Conservation (phyloP, 1,140 invertebrate species). For the Microplitis demolitor region DNA sequence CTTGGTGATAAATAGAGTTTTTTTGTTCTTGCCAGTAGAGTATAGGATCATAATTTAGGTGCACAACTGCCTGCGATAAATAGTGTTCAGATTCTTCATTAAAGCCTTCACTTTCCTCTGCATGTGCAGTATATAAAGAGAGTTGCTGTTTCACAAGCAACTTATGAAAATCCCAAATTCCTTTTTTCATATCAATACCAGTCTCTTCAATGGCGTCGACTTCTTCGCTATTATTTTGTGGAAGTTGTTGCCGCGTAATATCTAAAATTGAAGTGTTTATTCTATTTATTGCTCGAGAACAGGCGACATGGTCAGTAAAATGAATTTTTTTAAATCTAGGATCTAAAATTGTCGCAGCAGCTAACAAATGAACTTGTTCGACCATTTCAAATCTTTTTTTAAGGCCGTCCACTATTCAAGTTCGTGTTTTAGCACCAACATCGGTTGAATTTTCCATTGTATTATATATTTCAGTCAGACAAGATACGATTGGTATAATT, state of each 20-base stretch:
- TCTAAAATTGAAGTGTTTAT: background rate
- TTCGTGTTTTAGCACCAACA: slow-evolving; percentile 16
- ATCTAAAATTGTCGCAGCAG: slow-evolving; percentile 32
- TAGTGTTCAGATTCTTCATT: slow-evolving; percentile 10
- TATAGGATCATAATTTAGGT: slow-evolving; percentile 45
- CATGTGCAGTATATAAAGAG: background rate
- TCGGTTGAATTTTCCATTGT: background rate
- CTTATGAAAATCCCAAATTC: slow-evolving; percentile 15
- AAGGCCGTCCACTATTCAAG: slow-evolving; percentile 2
- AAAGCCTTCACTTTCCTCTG: slow-evolving; percentile 2
- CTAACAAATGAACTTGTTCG: slow-evolving; percentile 20
- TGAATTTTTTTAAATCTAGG: slow-evolving; percentile 35
- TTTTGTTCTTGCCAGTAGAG: slow-evolving; percentile 45
- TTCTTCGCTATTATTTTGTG: background rate
- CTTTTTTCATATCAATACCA: background rate
- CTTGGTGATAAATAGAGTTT: slow-evolving; percentile 45
- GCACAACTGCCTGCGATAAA: slow-evolving; percentile 32
- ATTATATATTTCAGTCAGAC: background rate
- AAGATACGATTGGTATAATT: slow-evolving; percentile 4
- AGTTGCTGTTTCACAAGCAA: background rate
- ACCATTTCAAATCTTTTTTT: slow-evolving; percentile 18
- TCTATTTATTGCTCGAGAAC: background rate
- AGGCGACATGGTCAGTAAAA: slow-evolving; percentile 20
- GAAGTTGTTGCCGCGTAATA: background rate
- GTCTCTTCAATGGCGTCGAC: background rate